Base-by-base conservation (phyloP, 2,797 vertebrate species). In the Yasuhikotakia modesta region DNA sequence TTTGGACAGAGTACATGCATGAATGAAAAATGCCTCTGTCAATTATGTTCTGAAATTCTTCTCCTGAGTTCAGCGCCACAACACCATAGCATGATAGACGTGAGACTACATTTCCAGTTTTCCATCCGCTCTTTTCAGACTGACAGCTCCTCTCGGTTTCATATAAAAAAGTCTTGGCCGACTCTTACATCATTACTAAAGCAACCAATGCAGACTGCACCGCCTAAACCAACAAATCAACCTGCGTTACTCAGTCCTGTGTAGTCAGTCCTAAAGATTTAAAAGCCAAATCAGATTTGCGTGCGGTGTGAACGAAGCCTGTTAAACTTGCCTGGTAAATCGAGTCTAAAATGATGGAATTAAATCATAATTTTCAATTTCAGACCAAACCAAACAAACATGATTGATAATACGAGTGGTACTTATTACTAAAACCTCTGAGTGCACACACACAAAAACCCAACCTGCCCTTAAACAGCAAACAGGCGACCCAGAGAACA, bases 301-400 rank as follows among this genome's bases (percentile, higher is more conserved):
- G 46, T 50, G 48, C 17, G 17, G 46, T n/a, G 17, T 60, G 5
- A 60, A 27, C 24, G 16, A 27, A 14, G 19, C 24, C n/a, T n/a
- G n/a, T 27, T 60, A 24, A 58, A 58, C 24, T 24, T 12, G 12
- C 22, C 57, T 16, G 24, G 14, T 60, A 16, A 60, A 60, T 27
- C 13, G 24, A 35, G 10, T 16, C 14, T 27, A 10, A 45, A 48
- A 2, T 13, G 43, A 52, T 11, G 11, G 30, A 19, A 70, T 14
- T 12, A 39, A 24, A 43, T 43, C 13, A 35, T 45, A 21, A 17
- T 70, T 35, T 52, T 65, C 46, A 75, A 39, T 24, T 35, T 35
- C 17, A 63, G 30, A 11, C 27, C 39, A 67, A 45, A 35, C 58
- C 22, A 64, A 73, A 22, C 17, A 48, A 61, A 52, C 46, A 65